Evolutionary conservation across 2,797 vertebrate genomes (phyloP), one percentile per base, ranked within the genome.

Genomic region (Galagoides demidoff): DNA sequence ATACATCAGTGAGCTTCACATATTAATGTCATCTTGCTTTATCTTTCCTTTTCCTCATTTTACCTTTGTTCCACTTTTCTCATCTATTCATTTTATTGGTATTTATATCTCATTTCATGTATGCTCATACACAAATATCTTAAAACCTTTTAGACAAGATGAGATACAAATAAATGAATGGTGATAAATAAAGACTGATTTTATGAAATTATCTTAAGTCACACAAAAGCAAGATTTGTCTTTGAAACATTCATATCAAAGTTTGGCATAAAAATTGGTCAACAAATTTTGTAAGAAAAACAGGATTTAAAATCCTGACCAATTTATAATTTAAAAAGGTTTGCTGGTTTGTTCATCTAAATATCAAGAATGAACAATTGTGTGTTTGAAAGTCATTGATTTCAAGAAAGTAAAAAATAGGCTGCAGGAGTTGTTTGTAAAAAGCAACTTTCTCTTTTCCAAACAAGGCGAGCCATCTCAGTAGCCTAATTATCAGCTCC

Each of bases 201-300:
- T 90, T 74, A n/a, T 63, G 71, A 94, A 84, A 20, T 78, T 52
- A 66, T 76, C 29, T 89, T 76, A 71, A 81, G 7, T 89, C 20
- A 88, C 25, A 73, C 20, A 52, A 85, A 70, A 71, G 71, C 3
- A 0, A 0, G 3, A 82, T 77, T 82, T 94, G 7, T 23, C 2
- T 16, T 83, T 92, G 85, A 92, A 94, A 92, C 9, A 82, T 89
- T 59, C 23, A 55, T 74, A 85, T 95, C 70, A 4, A 78, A 81
- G 22, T 81, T 78, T 94, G 52, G 8, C 37, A 68, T 77, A 68
- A 29, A 29, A n/a, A 86, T 29, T 87, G 92, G 34, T 82, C 70
- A 96, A 86, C 49, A 89, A 90, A 85, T 86, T 94, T 96, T 86
- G 19, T 92, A 63, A 92, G 14, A 17, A 82, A 95, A 92, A 68